Percentiles rank a stretch among this genome's conserved stretches.
phyloP scores from a whole-genome alignment of 2,888 invertebrate species.

The Noctua janthina region DNA sequence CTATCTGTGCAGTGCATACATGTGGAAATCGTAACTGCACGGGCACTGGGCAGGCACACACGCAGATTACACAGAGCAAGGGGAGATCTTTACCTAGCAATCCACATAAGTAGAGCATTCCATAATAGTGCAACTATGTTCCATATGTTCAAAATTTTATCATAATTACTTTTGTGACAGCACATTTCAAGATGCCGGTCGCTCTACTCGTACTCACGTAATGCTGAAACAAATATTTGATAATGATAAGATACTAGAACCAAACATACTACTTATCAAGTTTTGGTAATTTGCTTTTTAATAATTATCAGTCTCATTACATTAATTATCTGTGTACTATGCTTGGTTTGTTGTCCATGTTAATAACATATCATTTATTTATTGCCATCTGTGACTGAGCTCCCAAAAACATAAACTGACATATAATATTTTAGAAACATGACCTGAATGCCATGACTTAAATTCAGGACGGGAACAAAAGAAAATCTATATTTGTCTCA shows the following conservation, averaged over 20 bases:
- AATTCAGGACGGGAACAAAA: background rate
- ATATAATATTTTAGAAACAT: background rate
- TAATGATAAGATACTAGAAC: slow-evolving; percentile 42
- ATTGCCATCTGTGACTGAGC: background rate
- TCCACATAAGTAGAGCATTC: background rate
- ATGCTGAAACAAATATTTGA: slow-evolving; percentile 39
- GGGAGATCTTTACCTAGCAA: background rate
- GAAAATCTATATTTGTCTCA: background rate
- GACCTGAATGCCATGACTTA: too few species aligned
- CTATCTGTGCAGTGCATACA: too few species aligned
- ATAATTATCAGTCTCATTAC: slow-evolving; percentile 8
- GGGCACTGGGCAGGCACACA: background rate
- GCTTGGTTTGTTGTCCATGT: slow-evolving; percentile 3
- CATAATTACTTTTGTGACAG: background rate
- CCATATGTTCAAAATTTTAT: background rate
- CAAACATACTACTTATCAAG: slow-evolving; percentile 2
- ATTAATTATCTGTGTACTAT: background rate
- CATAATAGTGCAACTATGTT: background rate
- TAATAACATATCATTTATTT: background rate
- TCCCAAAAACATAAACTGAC: background rate
- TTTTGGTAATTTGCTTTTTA: slow-evolving; percentile 20
- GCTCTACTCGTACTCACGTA: background rate
- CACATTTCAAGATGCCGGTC: background rate
- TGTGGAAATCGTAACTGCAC: background rate
- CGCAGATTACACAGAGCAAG: background rate